phyloP scores from a whole-genome alignment of 2,888 invertebrate genomes.

The Syrista parreyssii region DNA sequence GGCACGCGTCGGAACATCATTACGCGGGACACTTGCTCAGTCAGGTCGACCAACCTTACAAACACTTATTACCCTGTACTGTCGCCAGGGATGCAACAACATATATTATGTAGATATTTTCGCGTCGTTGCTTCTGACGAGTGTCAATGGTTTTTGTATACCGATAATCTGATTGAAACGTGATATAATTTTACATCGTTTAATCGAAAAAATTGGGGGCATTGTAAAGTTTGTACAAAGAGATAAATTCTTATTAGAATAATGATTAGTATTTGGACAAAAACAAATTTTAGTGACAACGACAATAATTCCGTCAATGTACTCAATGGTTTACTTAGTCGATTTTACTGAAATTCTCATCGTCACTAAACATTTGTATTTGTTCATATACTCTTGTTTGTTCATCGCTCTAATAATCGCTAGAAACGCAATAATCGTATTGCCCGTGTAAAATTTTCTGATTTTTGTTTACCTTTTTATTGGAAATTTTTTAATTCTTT shows the following conservation, averaged over 20 bases:
- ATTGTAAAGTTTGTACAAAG: too few species aligned
- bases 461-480: neutral
- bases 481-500: neutral
- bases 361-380: too few species aligned
- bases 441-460: neutral
- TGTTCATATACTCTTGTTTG: too few species aligned
- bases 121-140: neutral
- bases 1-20: conserved; percentile 65
- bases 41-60: neutral
- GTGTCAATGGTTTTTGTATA: neutral
- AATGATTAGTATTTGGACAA: too few species aligned
- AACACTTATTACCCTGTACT: neutral
- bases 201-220: too few species aligned
- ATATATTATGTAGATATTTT: neutral
- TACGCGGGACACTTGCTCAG: conserved; percentile 62
- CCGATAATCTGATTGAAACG: neutral
- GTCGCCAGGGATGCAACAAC: neutral
- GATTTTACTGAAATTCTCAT: too few species aligned
- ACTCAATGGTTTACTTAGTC: too few species aligned
- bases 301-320: too few species aligned
- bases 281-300: too few species aligned
- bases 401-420: too few species aligned
- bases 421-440: too few species aligned
- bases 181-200: neutral
- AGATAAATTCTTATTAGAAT: too few species aligned